Percentiles rank a stretch among this genome's conserved stretches.
Conservation (phyloP, 2,113 vertebrate genomes). For the Pygoscelis adeliae region DNA sequence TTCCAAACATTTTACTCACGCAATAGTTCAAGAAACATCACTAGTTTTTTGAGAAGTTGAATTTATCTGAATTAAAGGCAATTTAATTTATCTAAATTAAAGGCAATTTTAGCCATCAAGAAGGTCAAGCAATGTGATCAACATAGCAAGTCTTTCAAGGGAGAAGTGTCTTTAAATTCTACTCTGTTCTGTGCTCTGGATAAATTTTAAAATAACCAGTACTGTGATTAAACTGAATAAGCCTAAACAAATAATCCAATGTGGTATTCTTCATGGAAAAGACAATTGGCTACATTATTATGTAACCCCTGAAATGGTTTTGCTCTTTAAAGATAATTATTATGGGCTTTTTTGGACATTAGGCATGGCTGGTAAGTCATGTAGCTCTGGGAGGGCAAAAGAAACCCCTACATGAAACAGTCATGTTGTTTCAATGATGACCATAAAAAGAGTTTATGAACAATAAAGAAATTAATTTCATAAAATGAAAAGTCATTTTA, state of each 20-base stretch:
- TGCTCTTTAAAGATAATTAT: not conserved
- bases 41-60: not conserved
- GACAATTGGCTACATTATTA: not conserved
- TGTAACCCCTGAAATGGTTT: not conserved
- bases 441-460: not conserved
- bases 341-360: not conserved
- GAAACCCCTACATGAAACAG: not conserved
- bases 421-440: not conserved
- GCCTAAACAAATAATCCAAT: not conserved
- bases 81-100: not conserved
- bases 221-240: not conserved
- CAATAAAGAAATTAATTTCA: not conserved
- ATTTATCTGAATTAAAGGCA: not conserved
- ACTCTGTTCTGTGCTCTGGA: not conserved
- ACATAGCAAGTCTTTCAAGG: not conserved
- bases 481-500: not conserved
- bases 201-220: not conserved
- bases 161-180: not conserved
- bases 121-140: not conserved
- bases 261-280: not conserved
- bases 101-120: not conserved
- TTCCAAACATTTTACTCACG: not conserved
- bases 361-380: not conserved
- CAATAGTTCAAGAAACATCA: not conserved
- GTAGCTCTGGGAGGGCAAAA: not conserved